Evolutionary conservation across 2,888 invertebrate genomes (phyloP).

Genomic region (Gastracanthus pulcherrimus): DNA sequence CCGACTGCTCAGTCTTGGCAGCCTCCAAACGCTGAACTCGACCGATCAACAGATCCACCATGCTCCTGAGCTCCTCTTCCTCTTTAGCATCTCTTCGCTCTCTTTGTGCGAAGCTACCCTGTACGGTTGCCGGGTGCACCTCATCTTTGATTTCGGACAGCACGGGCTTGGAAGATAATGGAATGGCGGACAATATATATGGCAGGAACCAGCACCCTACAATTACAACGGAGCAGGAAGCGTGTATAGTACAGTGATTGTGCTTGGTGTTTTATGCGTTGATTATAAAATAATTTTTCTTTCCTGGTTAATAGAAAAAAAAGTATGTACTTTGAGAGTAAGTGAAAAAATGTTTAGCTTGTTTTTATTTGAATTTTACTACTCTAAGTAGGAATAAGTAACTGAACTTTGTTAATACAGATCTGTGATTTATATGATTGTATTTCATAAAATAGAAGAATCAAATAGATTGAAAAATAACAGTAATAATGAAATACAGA

Average conservation of each 20-base stretch:
- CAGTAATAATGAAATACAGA: too few species aligned
- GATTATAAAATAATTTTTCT: constrained; percentile 37
- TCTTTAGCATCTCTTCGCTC: background rate
- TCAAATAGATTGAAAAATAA: too few species aligned
- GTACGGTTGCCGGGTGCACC: constrained; percentile 28
- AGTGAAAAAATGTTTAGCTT: too few species aligned
- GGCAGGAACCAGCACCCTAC: constrained; percentile 67
- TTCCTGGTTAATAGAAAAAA: background rate
- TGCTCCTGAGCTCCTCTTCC: constrained; percentile 57
- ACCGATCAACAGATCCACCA: constrained; percentile 63
- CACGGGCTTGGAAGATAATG: constrained; percentile 31
- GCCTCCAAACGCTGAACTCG: constrained; percentile 67
- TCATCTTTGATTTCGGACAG: constrained; percentile 28
- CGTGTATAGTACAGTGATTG: background rate
- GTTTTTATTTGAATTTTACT: too few species aligned
- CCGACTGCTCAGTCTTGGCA: constrained; percentile 57
- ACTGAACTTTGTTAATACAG: too few species aligned
- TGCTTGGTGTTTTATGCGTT: background rate
- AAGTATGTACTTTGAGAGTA: too few species aligned
- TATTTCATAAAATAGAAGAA: too few species aligned
- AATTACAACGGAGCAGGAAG: constrained; percentile 59
- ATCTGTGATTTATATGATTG: too few species aligned
- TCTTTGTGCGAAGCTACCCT: background rate
- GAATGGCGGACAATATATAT: constrained; percentile 55
- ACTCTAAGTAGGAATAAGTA: too few species aligned